Percentiles rank a stretch among this genome's conserved stretches.
Evolutionary conservation across 2,888 invertebrate species (phyloP).

Genomic region (Netelia fuscicornis): DNA sequence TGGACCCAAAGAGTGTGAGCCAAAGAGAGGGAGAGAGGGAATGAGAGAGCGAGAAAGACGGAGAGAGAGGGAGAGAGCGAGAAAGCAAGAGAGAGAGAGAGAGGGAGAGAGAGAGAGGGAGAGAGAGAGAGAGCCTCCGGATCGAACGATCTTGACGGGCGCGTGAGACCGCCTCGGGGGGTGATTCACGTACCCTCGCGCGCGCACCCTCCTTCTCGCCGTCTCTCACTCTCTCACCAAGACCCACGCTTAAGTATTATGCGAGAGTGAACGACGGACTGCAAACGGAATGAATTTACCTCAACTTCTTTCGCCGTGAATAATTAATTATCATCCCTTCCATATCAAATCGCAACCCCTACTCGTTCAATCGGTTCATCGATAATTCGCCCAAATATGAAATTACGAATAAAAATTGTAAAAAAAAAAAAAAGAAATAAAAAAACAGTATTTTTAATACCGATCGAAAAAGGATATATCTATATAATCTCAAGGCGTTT

Average conservation of each 20-base stretch:
- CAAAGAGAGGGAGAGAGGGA: slow-evolving; percentile 29
- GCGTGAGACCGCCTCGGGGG: slow-evolving; percentile 58
- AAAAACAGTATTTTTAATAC: no score
- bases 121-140: slow-evolving; percentile 22
- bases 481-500: neutral
- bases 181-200: slow-evolving; percentile 66
- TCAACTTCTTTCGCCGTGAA: slow-evolving; percentile 1
- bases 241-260: slow-evolving; percentile 24
- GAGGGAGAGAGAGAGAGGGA: slow-evolving; percentile 13
- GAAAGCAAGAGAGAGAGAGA: slow-evolving; percentile 28
- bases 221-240: slow-evolving; percentile 16
- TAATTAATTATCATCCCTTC: neutral
- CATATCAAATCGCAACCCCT: no score
- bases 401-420: no score
- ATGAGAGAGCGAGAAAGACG: neutral
- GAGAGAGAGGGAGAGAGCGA: neutral
- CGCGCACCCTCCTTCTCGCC: slow-evolving; percentile 36
- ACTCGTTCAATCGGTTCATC: no score
- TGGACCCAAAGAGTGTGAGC: slow-evolving; percentile 1
- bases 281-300: slow-evolving; percentile 33
- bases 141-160: slow-evolving; percentile 62
- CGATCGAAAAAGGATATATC: no score
- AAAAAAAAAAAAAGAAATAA: no score
- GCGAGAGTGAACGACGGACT: slow-evolving; percentile 13
- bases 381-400: no score